Evolutionary conservation across 2,888 invertebrate species (phyloP).

Genomic region (Drosophila greeni): DNA sequence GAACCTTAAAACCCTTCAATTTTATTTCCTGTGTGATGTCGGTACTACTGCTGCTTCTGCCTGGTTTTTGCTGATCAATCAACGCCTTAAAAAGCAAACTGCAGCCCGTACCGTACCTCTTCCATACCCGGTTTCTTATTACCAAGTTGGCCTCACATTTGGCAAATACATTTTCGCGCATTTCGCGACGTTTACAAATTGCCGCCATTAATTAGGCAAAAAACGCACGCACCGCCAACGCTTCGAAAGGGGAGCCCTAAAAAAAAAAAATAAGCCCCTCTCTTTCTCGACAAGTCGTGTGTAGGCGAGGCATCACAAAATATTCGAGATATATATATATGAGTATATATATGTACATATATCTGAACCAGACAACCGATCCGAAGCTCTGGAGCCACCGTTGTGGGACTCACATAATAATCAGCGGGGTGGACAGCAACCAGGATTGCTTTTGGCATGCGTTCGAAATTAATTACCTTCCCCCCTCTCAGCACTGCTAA

Average conservation of each 20-base stretch:
- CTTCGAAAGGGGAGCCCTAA: conserved; percentile 32
- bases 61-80: conserved; percentile 69
- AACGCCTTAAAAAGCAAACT: conserved; percentile 69
- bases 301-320: conserved; percentile 64
- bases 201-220: conserved; percentile 75
- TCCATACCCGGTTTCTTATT: conserved; percentile 58
- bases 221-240: conserved; percentile 64
- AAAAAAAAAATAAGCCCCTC: too few species aligned
- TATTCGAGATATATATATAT: too few species aligned
- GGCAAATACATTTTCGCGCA: conserved; percentile 72
- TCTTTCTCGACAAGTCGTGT: conserved; percentile 28
- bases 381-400: conserved; percentile 12
- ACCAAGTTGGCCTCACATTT: conserved; percentile 53
- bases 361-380: conserved; percentile 52
- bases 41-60: conserved; percentile 11
- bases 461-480: conserved; percentile 73
- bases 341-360: conserved; percentile 1
- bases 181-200: conserved; percentile 76
- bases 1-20: not conserved
- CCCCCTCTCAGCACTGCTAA: conserved; percentile 57
- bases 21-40: conserved; percentile 8
- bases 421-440: conserved; percentile 73
- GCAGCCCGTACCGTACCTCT: conserved; percentile 30
- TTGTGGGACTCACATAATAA: conserved; percentile 66
- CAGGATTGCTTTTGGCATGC: conserved; percentile 67